A percentile compares a stretch with the other conserved stretches of the same genome.
phyloP scores from a whole-genome alignment of 2,888 invertebrate genomes.

The Chymomyza caudatula region DNA sequence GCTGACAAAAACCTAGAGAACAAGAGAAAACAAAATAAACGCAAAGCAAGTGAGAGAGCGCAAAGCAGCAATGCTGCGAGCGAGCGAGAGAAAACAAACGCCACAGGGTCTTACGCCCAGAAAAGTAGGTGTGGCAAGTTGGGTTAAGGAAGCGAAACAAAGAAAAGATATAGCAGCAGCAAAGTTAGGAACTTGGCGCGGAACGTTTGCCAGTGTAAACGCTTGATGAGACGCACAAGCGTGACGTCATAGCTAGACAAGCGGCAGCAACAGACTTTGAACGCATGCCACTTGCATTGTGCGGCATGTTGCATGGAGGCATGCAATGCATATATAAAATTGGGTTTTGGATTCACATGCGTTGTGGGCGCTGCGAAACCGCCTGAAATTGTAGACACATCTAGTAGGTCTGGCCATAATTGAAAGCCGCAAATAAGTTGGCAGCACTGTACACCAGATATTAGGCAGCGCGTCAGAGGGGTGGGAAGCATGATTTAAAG shows the following conservation, averaged over 20 bases:
- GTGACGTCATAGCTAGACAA: not conserved
- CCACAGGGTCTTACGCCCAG: not conserved
- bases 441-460: not conserved
- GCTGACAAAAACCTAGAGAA: constrained; percentile 43
- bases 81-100: constrained; percentile 7
- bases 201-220: no score
- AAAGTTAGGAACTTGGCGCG: not conserved
- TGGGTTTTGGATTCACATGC: no score
- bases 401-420: no score
- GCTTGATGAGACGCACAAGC: no score
- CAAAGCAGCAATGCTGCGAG: not conserved
- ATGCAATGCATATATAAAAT: no score
- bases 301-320: no score
- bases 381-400: no score
- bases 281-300: no score
- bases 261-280: not conserved
- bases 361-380: no score
- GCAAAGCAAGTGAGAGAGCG: constrained; percentile 18
- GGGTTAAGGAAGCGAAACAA: not conserved
- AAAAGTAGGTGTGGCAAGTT: constrained; percentile 32
- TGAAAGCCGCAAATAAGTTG: not conserved
- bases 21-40: constrained; percentile 9
- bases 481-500: not conserved
- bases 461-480: not conserved
- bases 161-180: not conserved